Percentiles rank a stretch among this genome's conserved stretches.
phyloP scores from a whole-genome alignment of 2,113 vertebrate species.

The Chunga burmeisteri region DNA sequence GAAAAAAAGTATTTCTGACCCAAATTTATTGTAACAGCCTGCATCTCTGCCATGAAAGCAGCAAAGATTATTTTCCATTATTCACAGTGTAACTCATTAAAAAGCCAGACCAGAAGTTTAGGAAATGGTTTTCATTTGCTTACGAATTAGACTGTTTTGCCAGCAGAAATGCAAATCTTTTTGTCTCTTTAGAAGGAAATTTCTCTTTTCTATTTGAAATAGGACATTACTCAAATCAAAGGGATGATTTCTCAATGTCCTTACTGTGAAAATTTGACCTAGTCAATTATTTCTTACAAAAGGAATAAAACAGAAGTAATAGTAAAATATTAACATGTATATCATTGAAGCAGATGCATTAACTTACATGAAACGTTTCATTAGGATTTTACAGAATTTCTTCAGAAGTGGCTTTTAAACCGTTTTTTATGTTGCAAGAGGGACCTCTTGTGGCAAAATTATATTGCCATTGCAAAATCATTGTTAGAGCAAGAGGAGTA shows the following conservation, averaged over 20 bases:
- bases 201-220: not conserved
- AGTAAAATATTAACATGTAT: not conserved
- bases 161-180: not conserved
- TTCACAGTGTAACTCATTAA: not conserved
- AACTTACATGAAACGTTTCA: not conserved
- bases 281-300: not conserved
- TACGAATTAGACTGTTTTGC: not conserved
- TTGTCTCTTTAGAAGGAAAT: not conserved
- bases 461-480: not conserved
- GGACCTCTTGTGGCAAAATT: constrained; percentile 72
- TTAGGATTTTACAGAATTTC: constrained; percentile 1
- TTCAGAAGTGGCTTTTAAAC: not conserved
- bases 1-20: not conserved
- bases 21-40: not conserved
- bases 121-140: not conserved
- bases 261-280: not conserved
- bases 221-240: not conserved
- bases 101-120: not conserved
- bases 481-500: not conserved
- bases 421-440: constrained; percentile 37
- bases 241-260: not conserved
- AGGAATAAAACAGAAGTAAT: not conserved
- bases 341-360: not conserved
- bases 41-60: not conserved
- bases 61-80: not conserved